A percentile compares a stretch with the other conserved stretches of the same genome.
These are phyloP conservation scores for Aphodius granarius DNA, from an alignment of 2,888 invertebrate genomes.

Conservation along the genomic window DNA sequence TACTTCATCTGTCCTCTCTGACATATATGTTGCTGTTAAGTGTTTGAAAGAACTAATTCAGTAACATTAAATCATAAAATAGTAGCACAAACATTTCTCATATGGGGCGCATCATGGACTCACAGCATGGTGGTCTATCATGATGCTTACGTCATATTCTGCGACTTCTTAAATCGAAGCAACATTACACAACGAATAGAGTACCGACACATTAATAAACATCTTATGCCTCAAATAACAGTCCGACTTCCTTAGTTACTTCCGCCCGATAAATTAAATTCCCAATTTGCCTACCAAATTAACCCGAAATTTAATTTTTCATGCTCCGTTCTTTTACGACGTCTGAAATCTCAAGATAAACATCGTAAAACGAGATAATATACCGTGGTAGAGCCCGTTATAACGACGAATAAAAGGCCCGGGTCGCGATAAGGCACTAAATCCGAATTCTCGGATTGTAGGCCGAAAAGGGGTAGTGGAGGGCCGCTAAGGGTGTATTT, in stretches of 20 bases:
- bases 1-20: neutral
- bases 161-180: no score
- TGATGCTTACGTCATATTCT: no score
- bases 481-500: neutral
- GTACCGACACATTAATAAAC: no score
- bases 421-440: neutral
- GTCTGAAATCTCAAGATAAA: neutral
- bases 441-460: neutral
- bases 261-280: neutral
- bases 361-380: neutral
- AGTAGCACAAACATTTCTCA: no score
- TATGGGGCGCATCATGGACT: no score
- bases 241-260: neutral
- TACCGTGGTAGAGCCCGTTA: neutral
- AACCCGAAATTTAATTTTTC: neutral
- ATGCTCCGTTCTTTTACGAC: neutral
- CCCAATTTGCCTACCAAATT: slow-evolving; percentile 1
- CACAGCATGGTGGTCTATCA: no score
- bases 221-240: no score
- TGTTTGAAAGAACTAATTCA: no score
- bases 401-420: neutral
- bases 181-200: no score
- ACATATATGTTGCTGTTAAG: no score
- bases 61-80: no score
- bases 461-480: neutral